Evolutionary conservation across 2,888 invertebrate genomes (phyloP).

Genomic region (Cheilosia variabilis): DNA sequence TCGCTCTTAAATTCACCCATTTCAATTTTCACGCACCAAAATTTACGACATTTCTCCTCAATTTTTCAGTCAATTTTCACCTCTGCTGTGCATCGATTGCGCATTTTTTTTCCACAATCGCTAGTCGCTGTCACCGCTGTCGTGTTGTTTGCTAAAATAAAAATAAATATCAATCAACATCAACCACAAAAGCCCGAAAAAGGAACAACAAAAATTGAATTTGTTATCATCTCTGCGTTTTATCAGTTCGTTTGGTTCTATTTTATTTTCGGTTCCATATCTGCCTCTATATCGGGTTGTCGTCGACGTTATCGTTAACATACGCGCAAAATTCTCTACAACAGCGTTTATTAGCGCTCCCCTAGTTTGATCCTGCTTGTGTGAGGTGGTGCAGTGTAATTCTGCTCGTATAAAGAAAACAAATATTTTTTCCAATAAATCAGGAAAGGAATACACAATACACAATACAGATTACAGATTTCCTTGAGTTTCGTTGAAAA

Average conservation of each 20-base stretch:
- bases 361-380: constrained; percentile 25
- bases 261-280: constrained; percentile 26
- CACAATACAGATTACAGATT: background rate
- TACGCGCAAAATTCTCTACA: constrained; percentile 73
- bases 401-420: constrained; percentile 19
- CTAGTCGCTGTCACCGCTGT: constrained; percentile 44
- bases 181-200: background rate
- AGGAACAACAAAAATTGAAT: background rate
- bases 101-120: constrained; percentile 28
- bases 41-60: constrained; percentile 30
- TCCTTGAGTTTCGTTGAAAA: constrained; percentile 49
- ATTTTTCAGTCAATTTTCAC: constrained; percentile 69
- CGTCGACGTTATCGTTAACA: constrained; percentile 43
- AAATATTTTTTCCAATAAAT: constrained; percentile 22
- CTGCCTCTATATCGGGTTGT: constrained; percentile 14
- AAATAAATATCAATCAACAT: constrained; percentile 6
- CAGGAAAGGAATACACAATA: background rate
- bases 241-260: constrained; percentile 34
- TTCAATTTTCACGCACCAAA: constrained; percentile 35
- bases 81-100: constrained; percentile 53
- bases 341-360: constrained; percentile 47
- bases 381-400: constrained; percentile 9
- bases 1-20: constrained; percentile 36
- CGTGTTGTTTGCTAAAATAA: constrained; percentile 27
- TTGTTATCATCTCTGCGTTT: constrained; percentile 33